Evolutionary conservation across 2,797 vertebrate genomes (phyloP), one percentile per base, ranked within the genome.

Genomic region (Synanceia verrucosa): DNA sequence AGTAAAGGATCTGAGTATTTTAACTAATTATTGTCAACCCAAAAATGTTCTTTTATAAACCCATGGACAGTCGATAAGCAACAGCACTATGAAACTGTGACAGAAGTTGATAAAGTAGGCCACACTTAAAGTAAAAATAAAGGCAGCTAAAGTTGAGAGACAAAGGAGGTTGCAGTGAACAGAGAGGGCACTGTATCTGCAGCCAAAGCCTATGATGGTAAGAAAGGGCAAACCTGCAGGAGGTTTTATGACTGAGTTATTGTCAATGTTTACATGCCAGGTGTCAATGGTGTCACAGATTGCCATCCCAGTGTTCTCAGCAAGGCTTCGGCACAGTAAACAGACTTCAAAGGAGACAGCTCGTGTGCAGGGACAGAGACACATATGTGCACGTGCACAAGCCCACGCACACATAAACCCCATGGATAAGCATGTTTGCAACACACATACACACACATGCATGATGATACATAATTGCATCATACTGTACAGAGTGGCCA

Each of bases 231-330:
- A 81, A 85, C 36, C 92, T 46, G 82, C 85, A 63, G 92, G 93
- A 87, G 83, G 83, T 81, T 73, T 87, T 59, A 85, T 90, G 88
- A 90, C 72, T 39, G 84, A 82, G 87, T 84, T 92, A 90, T 86
- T 90, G 89, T 92, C 89, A 86, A 86, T 90, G 90, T 93, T 92
- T 91, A 93, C 93, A 91, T 94, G 93, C 93, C 93, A 94, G 91
- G 94, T 94, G 93, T 93, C 93, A 92, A 91, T 86, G 83, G 91
- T 92, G 93, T 93, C 93, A 93, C 93, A 93, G 91, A 95, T 93
- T 94, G 93, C 86, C 88, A 80, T 89, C 93, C 86, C 81, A 79
- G 89, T 84, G 92, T 83, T 91, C 93, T 78, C 93, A 92, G 94
- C 92, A 85, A 87, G 94, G 81, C 76, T 88, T 87, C 92, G 5